These are phyloP conservation scores for Alauda arvensis DNA, from an alignment of 2,797 vertebrate species.

Conservation along the genomic window DNA sequence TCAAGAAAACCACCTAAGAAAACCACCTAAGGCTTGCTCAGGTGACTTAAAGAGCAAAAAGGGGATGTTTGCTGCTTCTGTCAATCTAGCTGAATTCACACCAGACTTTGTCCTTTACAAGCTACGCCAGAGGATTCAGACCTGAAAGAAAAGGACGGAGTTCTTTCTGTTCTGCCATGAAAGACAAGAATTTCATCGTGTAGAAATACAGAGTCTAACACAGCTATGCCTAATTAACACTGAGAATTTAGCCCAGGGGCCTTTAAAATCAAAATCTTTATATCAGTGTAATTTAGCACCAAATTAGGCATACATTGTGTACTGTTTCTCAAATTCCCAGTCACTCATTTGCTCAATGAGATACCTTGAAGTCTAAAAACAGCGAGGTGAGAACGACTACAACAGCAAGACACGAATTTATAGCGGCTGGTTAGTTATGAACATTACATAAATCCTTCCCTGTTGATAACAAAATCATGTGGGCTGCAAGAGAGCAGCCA, in stretches of 20 bases:
- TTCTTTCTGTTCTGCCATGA: background rate
- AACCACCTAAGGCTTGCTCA: slow-evolving; percentile 12
- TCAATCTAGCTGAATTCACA: slow-evolving; percentile 7
- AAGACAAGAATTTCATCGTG: background rate
- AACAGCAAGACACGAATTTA: slow-evolving; percentile 6
- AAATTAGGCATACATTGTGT: background rate
- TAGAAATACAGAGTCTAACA: background rate
- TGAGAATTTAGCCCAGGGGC: background rate
- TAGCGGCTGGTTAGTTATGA: slow-evolving; percentile 27
- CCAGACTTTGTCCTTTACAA: background rate
- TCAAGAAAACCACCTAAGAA: slow-evolving; percentile 12
- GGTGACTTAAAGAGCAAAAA: slow-evolving; percentile 15
- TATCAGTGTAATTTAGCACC: background rate
- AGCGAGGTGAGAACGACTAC: background rate
- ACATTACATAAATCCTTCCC: slow-evolving; percentile 33
- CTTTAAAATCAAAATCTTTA: background rate
- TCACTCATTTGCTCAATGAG: background rate
- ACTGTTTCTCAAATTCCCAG: background rate
- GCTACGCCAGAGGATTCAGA: background rate
- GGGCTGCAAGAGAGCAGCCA: slow-evolving; percentile 54
- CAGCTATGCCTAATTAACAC: background rate
- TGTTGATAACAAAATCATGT: slow-evolving; percentile 29
- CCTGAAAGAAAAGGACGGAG: background rate
- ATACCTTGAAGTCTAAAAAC: background rate
- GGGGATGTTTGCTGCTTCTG: background rate